Evolutionary conservation across 30 jellyfish, hydroid and myxozoan species (phyloP).

Genomic region (Aurelia coerulea): DNA sequence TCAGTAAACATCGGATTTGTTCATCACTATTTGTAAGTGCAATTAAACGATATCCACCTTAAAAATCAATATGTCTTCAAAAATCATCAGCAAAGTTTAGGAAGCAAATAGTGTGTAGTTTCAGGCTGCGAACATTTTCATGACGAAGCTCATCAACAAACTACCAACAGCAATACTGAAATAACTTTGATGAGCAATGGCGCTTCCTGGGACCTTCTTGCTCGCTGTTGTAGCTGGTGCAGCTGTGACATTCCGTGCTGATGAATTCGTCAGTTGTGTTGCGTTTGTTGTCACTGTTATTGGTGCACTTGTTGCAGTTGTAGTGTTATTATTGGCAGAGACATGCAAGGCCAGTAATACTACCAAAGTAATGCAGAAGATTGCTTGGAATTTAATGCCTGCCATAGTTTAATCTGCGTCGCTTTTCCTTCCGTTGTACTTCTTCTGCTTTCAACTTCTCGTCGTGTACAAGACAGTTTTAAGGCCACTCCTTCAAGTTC

Average conservation of each 20-base stretch:
- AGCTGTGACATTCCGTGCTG: background rate
- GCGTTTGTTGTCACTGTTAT: background rate
- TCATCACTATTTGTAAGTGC: no score
- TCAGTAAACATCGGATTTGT: no score
- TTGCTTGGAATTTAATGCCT: background rate
- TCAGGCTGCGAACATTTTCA: conserved; percentile 24
- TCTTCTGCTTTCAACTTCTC: no score
- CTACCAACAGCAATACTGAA: conserved; percentile 15
- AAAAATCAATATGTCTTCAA: no score
- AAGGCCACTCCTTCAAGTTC: background rate
- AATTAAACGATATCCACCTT: no score
- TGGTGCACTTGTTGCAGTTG: background rate
- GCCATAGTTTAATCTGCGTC: background rate
- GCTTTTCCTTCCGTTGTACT: background rate
- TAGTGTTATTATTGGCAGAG: conserved; percentile 7
- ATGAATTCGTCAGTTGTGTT: background rate
- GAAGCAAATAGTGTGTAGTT: background rate
- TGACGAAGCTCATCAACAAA: conserved; percentile 13
- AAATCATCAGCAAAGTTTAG: background rate
- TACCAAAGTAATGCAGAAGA: background rate
- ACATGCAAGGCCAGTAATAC: background rate
- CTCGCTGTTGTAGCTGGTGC: background rate
- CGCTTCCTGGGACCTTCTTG: conserved; percentile 7
- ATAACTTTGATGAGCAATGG: conserved; percentile 13
- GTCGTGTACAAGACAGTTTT: background rate